These are phyloP conservation scores for Malthinus seriepunctatus DNA, from an alignment of 2,888 invertebrate species.

Conservation along the genomic window DNA sequence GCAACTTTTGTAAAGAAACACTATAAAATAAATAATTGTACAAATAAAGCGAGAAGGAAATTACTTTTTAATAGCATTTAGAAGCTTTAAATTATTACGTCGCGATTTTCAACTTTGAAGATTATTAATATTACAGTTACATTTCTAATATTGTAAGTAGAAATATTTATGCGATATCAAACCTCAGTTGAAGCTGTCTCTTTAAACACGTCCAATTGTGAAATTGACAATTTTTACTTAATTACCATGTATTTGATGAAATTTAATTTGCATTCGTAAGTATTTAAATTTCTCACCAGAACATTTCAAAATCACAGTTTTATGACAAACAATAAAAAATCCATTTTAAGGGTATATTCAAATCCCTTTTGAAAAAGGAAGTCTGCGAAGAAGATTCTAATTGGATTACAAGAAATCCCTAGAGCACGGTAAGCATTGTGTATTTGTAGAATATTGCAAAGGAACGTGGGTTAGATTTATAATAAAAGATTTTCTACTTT, in stretches of 20 bases:
- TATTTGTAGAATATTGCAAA: slow-evolving; percentile 23
- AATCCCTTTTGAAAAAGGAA: slow-evolving; percentile 26
- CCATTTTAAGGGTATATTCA: slow-evolving; percentile 22
- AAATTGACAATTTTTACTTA: background rate
- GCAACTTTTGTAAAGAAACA: too few species aligned
- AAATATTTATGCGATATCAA: too few species aligned
- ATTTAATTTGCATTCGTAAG: slow-evolving; percentile 7
- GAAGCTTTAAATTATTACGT: too few species aligned
- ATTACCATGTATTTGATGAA: background rate
- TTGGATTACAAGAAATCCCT: slow-evolving; percentile 28
- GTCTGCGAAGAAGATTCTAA: slow-evolving; percentile 25
- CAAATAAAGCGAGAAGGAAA: too few species aligned
- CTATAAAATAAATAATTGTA: too few species aligned
- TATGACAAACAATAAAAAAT: slow-evolving; percentile 26
- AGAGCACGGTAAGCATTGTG: slow-evolving; percentile 24
- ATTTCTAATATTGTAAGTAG: too few species aligned
- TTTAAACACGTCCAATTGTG: too few species aligned
- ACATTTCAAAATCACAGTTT: slow-evolving; percentile 20
- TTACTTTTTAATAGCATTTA: too few species aligned
- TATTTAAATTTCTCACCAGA: slow-evolving; percentile 7
- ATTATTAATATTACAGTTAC: too few species aligned
- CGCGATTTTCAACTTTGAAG: too few species aligned
- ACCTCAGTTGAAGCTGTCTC: too few species aligned
- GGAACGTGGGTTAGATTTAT: slow-evolving; percentile 27
- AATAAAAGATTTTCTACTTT: slow-evolving; percentile 22